phyloP scores from a whole-genome alignment of 92 coral and sea anemone genomes.

The Zoanthus sociatus region DNA sequence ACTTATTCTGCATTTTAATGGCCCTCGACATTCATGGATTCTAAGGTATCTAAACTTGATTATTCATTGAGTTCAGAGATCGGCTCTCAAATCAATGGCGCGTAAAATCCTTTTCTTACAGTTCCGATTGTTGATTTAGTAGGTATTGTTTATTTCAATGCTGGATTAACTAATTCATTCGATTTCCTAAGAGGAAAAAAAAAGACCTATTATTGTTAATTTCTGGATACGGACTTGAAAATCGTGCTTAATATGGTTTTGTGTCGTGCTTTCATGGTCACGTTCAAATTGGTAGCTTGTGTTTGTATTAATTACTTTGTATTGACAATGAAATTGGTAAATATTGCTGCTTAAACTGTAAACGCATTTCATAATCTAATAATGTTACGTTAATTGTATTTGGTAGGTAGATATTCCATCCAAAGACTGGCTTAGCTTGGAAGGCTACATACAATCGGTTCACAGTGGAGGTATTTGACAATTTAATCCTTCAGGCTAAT shows the following conservation, averaged over 20 bases:
- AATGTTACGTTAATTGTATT: neutral
- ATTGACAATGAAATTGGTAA: neutral
- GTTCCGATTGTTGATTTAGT: conserved; percentile 35
- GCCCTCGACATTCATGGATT: conserved; percentile 22
- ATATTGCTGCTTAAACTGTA: neutral
- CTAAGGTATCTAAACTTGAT: conserved; percentile 14
- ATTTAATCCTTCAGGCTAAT: too few species aligned
- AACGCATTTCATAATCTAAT: neutral
- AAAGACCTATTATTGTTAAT: neutral
- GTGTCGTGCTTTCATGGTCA: neutral
- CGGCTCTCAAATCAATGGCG: conserved; percentile 37
- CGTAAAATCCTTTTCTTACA: conserved; percentile 20
- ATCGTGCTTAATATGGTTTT: neutral
- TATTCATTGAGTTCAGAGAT: neutral
- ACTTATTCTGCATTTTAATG: conserved; percentile 3
- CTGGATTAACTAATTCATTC: neutral
- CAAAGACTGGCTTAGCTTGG: conserved; percentile 42
- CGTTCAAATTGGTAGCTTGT: neutral
- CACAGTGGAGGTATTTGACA: conserved; percentile 39
- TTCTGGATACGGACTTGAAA: neutral
- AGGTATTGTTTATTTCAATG: conserved; percentile 12
- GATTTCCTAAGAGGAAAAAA: neutral
- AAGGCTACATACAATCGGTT: conserved; percentile 37
- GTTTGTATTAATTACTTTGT: neutral
- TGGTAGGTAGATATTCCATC: conserved; percentile 10